Conservation (phyloP, 2,113 vertebrate species). For the Saccopteryx leptura region DNA sequence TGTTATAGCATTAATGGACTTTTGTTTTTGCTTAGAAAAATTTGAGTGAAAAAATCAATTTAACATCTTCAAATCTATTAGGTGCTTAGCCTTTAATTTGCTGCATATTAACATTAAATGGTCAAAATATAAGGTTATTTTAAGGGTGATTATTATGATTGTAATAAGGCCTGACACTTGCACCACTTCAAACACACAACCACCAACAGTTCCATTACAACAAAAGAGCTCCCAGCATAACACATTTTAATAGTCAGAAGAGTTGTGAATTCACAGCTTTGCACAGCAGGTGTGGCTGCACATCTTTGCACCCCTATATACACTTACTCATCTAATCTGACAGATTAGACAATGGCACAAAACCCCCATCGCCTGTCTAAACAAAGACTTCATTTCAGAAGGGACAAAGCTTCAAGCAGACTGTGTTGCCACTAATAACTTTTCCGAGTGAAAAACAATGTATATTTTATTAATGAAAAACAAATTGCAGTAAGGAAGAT, state of each 20-base stretch:
- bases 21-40: constrained; percentile 71
- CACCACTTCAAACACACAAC: constrained; percentile 94
- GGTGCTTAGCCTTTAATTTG: constrained; percentile 85
- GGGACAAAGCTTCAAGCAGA: constrained; percentile 86
- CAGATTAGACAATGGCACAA: constrained; percentile 94
- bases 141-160: constrained; percentile 89
- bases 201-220: constrained; percentile 93
- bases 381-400: constrained; percentile 91
- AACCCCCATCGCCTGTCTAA: constrained; percentile 87
- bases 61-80: constrained; percentile 82
- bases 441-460: constrained; percentile 89
- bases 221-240: constrained; percentile 92
- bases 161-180: constrained; percentile 96
- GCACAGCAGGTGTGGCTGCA: constrained; percentile 96
- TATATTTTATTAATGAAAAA: constrained; percentile 90
- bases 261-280: constrained; percentile 92
- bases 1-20: constrained; percentile 25
- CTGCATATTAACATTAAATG: constrained; percentile 79
- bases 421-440: constrained; percentile 87
- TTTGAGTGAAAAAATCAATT: constrained; percentile 71
- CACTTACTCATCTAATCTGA: constrained; percentile 95
- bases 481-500: constrained; percentile 80
- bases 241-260: constrained; percentile 91
- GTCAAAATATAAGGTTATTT: constrained; percentile 86
- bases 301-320: constrained; percentile 95